These are phyloP conservation scores for Echiichthys vipera DNA, from an alignment of 2,797 vertebrate genomes.

Conservation along the genomic window DNA sequence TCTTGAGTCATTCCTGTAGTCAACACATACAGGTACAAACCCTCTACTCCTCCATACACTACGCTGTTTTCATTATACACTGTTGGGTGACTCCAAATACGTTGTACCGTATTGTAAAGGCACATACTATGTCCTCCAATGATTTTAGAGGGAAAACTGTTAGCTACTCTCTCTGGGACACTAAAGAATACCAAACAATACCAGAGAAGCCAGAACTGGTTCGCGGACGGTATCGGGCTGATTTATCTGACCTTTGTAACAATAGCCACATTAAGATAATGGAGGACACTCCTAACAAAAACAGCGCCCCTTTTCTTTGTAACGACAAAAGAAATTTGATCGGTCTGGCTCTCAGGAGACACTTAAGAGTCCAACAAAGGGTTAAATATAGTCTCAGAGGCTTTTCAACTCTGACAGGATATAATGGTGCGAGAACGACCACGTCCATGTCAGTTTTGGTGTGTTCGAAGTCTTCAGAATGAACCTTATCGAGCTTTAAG, in stretches of 20 bases:
- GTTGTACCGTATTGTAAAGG: background rate
- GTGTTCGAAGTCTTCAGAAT: background rate
- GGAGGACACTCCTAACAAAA: background rate
- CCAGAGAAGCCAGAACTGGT: background rate
- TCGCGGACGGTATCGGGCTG: too few relatives aligned
- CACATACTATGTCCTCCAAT: too few relatives aligned
- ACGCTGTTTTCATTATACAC: background rate
- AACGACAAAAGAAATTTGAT: conserved; percentile 22
- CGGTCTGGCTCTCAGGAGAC: background rate
- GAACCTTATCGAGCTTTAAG: background rate
- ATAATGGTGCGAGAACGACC: background rate
- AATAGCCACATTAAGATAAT: background rate
- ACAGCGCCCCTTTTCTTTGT: background rate
- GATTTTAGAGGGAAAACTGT: background rate
- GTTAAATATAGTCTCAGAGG: background rate
- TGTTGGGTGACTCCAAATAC: background rate
- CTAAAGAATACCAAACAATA: too few relatives aligned
- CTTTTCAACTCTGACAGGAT: background rate
- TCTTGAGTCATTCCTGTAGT: background rate
- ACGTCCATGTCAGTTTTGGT: background rate
- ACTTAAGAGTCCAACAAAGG: background rate
- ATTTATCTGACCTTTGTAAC: conserved; percentile 8
- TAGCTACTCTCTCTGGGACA: too few relatives aligned
- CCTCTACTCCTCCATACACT: background rate
- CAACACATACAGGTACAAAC: background rate